Evolutionary conservation across 2,797 vertebrate genomes (phyloP).

Genomic region (Leucoraja ocellata): DNA sequence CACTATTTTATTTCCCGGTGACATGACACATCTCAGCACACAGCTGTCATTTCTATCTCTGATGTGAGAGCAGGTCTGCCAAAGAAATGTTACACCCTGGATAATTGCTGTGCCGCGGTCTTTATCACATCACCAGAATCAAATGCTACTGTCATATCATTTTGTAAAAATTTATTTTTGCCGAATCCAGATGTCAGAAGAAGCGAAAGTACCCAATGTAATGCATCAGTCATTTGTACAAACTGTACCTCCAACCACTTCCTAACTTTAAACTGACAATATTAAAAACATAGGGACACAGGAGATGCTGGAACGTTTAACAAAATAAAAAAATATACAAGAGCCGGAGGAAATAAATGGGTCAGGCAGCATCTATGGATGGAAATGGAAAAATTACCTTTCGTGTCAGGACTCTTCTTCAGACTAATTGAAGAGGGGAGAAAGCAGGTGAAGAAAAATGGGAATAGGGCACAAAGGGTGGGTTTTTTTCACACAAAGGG

Average conservation of each 20-base stretch:
- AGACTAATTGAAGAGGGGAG: too few relatives aligned
- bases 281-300: background rate
- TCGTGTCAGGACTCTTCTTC: too few relatives aligned
- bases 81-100: slow-evolving; percentile 16
- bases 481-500: too few relatives aligned
- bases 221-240: background rate
- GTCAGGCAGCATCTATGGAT: too few relatives aligned
- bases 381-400: too few relatives aligned
- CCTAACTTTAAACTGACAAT: background rate
- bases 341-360: too few relatives aligned
- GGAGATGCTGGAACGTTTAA: too few relatives aligned
- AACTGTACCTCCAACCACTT: background rate
- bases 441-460: too few relatives aligned
- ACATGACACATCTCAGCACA: slow-evolving; percentile 13
- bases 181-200: background rate
- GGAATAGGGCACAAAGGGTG: too few relatives aligned
- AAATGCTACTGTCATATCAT: slow-evolving; percentile 27
- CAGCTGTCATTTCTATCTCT: background rate
- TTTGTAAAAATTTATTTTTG: background rate
- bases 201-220: background rate
- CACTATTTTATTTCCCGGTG: background rate
- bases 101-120: slow-evolving; percentile 15
- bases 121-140: slow-evolving; percentile 23
- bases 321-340: too few relatives aligned
- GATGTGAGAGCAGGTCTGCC: background rate